Percentiles rank a stretch among this genome's conserved stretches.
Conservation (phyloP, 2,888 invertebrate species). For the Exocentrus adspersus region DNA sequence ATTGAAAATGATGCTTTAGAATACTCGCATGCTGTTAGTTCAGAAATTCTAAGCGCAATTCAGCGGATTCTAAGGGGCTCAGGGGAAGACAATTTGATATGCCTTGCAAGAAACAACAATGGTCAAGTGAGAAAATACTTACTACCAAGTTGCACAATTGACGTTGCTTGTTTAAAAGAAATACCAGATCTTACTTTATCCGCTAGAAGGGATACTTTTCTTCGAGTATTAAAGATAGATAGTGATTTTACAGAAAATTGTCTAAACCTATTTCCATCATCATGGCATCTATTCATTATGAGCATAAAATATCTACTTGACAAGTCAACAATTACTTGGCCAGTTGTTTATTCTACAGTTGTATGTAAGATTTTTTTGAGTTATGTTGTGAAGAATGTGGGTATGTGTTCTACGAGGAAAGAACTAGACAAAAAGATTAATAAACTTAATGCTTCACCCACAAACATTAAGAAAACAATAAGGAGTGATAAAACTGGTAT, state of each 20-base stretch:
- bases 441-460: neutral
- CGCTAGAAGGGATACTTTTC: conserved; percentile 54
- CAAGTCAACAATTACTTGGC: conserved; percentile 59
- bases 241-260: conserved; percentile 52
- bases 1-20: conserved; percentile 74
- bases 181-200: conserved; percentile 54
- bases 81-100: conserved; percentile 49
- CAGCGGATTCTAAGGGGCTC: conserved; percentile 60
- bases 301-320: conserved; percentile 69
- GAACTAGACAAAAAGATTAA: conserved; percentile 58
- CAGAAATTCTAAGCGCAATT: conserved; percentile 72
- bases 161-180: conserved; percentile 58
- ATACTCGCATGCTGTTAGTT: conserved; percentile 69
- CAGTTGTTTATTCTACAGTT: conserved; percentile 69
- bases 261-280: conserved; percentile 65
- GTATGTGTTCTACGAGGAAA: conserved; percentile 65
- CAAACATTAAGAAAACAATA: neutral
- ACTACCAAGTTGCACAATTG: conserved; percentile 35
- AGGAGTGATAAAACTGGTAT: conserved; percentile 51
- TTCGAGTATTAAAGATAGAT: conserved; percentile 60
- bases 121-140: conserved; percentile 43
- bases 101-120: conserved; percentile 52
- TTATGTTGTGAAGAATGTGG: conserved; percentile 69
- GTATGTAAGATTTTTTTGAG: conserved; percentile 69
- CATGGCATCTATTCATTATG: conserved; percentile 71